phyloP scores from a whole-genome alignment of 1,140 invertebrate species.

The Drosophila sucinea region DNA sequence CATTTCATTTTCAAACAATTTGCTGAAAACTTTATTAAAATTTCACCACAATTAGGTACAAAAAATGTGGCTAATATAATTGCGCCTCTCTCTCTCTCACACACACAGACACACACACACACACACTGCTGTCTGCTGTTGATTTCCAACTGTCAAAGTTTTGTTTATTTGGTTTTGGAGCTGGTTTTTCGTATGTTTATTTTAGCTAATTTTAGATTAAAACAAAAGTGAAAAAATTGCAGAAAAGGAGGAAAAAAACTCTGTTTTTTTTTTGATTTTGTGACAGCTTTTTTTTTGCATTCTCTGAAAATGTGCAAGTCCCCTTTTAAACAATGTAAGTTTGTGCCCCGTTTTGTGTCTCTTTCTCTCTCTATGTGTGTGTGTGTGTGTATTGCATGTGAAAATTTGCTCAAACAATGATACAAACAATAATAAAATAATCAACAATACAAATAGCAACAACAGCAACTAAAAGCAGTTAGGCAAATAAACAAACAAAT shows the following conservation, averaged over 20 bases:
- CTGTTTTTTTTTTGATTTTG: neutral
- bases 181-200: slow-evolving; percentile 44
- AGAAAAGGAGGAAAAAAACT: neutral
- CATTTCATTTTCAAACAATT: slow-evolving; percentile 53
- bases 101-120: neutral
- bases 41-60: slow-evolving; percentile 62
- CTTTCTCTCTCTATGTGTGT: neutral
- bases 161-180: slow-evolving; percentile 48
- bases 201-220: slow-evolving; percentile 67
- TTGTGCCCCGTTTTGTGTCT: neutral
- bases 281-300: slow-evolving; percentile 5
- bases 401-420: slow-evolving; percentile 71
- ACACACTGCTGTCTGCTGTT: slow-evolving; percentile 28
- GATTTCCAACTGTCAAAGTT: slow-evolving; percentile 71
- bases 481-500: slow-evolving; percentile 68
- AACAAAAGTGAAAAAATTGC: neutral
- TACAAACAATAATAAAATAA: slow-evolving; percentile 75
- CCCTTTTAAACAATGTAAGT: neutral
- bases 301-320: neutral
- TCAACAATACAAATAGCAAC: slow-evolving; percentile 72
- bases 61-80: slow-evolving; percentile 51
- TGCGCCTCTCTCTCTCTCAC: neutral
- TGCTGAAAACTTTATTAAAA: slow-evolving; percentile 70
- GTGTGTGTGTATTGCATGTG: slow-evolving; percentile 61
- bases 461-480: slow-evolving; percentile 74